A percentile compares a stretch with the other conserved stretches of the same genome.
Conservation (phyloP, 2,888 invertebrate genomes). For the Cristatella mucedo region DNA sequence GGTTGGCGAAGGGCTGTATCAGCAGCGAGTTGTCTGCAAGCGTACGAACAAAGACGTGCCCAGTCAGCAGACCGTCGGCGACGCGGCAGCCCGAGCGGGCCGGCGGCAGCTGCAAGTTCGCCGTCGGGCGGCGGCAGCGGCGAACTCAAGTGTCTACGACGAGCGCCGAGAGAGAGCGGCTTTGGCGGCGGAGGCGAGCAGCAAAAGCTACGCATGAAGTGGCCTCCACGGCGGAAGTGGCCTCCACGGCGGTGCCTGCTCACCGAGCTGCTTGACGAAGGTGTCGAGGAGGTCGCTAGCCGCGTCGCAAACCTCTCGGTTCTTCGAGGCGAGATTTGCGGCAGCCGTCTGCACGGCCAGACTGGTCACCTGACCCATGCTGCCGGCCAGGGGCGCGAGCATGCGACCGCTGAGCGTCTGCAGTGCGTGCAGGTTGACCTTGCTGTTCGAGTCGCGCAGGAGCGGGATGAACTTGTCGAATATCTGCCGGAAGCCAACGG, state of each 20-base stretch:
- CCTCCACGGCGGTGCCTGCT: no score
- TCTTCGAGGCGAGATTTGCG: slow-evolving; percentile 35
- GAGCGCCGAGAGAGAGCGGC: no score
- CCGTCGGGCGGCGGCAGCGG: background rate
- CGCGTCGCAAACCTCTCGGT: slow-evolving; percentile 29
- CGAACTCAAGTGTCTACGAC: no score
- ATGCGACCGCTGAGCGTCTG: slow-evolving; percentile 23
- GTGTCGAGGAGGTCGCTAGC: slow-evolving; percentile 25
- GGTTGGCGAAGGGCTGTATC: slow-evolving; percentile 30
- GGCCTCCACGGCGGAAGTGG: no score
- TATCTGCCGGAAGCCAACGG: slow-evolving; percentile 23
- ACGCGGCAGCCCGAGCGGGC: background rate
- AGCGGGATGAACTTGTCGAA: slow-evolving; percentile 36
- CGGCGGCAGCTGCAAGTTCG: background rate
- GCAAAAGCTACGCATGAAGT: no score
- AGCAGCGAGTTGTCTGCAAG: slow-evolving; percentile 26
- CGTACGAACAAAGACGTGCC: background rate
- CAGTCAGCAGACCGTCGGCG: background rate
- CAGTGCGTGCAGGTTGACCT: slow-evolving; percentile 35
- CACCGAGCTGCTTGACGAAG: slow-evolving; percentile 29
- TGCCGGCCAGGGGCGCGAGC: slow-evolving; percentile 19
- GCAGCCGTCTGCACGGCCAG: slow-evolving; percentile 27
- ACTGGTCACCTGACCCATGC: slow-evolving; percentile 12
- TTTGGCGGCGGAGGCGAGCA: no score
- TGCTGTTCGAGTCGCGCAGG: slow-evolving; percentile 36